Conservation (phyloP, 2,888 invertebrate species). For the Protodeltote pygarga region DNA sequence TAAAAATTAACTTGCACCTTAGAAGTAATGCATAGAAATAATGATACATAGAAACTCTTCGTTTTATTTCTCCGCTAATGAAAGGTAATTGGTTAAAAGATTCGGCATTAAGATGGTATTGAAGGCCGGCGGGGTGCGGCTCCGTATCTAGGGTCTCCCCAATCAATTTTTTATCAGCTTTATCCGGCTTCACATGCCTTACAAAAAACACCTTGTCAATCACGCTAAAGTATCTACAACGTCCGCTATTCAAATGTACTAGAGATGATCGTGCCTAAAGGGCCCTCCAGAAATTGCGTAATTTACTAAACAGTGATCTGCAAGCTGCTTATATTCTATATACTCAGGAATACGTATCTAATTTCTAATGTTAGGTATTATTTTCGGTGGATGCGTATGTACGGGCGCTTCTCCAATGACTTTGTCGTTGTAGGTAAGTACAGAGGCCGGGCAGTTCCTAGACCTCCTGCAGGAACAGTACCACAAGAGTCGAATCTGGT, state of each 20-base stretch:
- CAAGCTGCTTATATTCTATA: neutral
- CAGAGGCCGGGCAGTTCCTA: slow-evolving; percentile 65
- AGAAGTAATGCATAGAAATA: neutral
- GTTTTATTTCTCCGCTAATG: slow-evolving; percentile 20
- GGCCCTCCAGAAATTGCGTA: neutral
- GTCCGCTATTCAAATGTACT: neutral
- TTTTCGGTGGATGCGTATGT: slow-evolving; percentile 71
- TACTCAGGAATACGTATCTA: slow-evolving; percentile 2
- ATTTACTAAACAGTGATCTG: neutral
- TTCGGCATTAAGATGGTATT: slow-evolving; percentile 22
- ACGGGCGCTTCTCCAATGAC: slow-evolving; percentile 64
- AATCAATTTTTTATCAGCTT: slow-evolving; percentile 5
- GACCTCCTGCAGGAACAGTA: slow-evolving; percentile 74
- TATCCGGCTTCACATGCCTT: slow-evolving; percentile 1
- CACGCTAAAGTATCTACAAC: neutral
- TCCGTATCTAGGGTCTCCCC: neutral
- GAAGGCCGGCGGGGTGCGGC: slow-evolving; percentile 15
- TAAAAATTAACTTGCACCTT: neutral
- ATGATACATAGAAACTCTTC: neutral
- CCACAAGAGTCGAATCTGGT: slow-evolving; percentile 65
- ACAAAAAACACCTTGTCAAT: neutral
- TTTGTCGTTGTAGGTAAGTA: slow-evolving; percentile 64
- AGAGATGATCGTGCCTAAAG: too few relatives aligned
- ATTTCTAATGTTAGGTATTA: slow-evolving; percentile 36
- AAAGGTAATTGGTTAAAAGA: slow-evolving; percentile 29